Conservation (phyloP, 1,140 invertebrate species). For the Pseudomyrmex flavicornis region DNA sequence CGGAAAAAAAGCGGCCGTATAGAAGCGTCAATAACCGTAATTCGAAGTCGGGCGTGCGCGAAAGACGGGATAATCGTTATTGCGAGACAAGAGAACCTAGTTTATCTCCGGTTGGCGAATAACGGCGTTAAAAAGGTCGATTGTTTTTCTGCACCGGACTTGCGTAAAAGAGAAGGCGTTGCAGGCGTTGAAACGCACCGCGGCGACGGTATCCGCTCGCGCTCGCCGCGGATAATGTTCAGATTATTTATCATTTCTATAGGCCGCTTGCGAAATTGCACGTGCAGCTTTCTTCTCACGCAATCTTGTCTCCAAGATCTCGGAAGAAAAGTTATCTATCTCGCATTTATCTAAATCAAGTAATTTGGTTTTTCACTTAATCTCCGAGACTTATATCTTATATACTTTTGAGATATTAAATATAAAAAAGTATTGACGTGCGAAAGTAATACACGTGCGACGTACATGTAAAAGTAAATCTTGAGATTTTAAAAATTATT, state of each 20-base stretch:
- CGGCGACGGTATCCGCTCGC: not conserved
- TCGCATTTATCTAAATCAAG: not conserved
- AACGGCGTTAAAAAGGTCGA: constrained; percentile 43
- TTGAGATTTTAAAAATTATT: too few relatives aligned
- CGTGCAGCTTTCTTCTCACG: not conserved
- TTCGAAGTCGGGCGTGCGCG: not conserved
- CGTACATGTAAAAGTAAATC: too few relatives aligned
- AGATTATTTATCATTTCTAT: constrained; percentile 4
- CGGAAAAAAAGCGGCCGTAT: not conserved
- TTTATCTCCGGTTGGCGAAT: constrained; percentile 22
- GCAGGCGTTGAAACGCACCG: constrained; percentile 1
- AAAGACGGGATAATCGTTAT: constrained; percentile 9
- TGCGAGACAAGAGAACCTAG: not conserved
- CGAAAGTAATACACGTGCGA: too few relatives aligned
- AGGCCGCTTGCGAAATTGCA: not conserved
- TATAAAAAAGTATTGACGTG: too few relatives aligned
- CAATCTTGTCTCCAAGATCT: not conserved
- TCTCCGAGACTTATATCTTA: too few relatives aligned
- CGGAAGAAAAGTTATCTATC: not conserved
- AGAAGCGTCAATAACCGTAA: not conserved
- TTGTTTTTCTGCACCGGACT: constrained; percentile 27
- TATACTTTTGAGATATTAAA: too few relatives aligned
- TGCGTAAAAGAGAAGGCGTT: constrained; percentile 63
- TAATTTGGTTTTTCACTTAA: too few relatives aligned
- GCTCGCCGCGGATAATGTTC: not conserved